Evolutionary conservation across 1,140 invertebrate species (phyloP).

Genomic region (silkworm (Bombyx mori)): ASM3026992v2 NC_085128.1:16411501-16412000

Average conservation of each 20-base stretch:
- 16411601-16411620: no score
- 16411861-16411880: conserved; percentile 92
- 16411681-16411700: no score
- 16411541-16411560: no score
- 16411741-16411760: background rate
- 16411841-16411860: conserved; percentile 99
- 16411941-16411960: background rate
- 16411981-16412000: conserved; percentile 14
- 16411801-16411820: conserved; percentile 93
- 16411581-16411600: no score
- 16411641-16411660: no score
- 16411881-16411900: conserved; percentile 24
- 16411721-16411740: background rate
- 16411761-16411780: conserved; percentile 86
- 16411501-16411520: no score
- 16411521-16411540: no score
- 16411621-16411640: no score
- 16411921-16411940: no score
- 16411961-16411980: conserved; percentile 14
- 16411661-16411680: no score
- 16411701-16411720: background rate
- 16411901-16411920: conserved; percentile 7
- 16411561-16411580: no score
- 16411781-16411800: conserved; percentile 86
- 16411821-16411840: conserved; percentile 92